These are phyloP conservation scores for Congeria kusceri DNA, from an alignment of 2,888 invertebrate genomes.

Conservation along the genomic window DNA sequence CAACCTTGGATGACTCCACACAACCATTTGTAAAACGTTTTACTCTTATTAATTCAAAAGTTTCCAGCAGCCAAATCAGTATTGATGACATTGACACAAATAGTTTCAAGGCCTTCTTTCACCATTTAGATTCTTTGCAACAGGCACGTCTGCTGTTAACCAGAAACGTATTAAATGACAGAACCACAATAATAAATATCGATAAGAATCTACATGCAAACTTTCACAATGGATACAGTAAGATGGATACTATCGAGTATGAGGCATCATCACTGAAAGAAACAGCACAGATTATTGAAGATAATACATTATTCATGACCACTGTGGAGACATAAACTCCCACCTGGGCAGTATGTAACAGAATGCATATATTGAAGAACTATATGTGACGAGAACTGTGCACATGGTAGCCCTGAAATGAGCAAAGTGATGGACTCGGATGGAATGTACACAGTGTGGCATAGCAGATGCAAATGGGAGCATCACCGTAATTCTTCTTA, in stretches of 20 bases:
- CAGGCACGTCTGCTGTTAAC: slow-evolving; percentile 57
- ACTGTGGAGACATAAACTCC: slow-evolving; percentile 32
- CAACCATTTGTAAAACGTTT: slow-evolving; percentile 42
- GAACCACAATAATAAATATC: slow-evolving; percentile 47
- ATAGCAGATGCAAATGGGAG: too few species aligned
- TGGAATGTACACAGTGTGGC: too few species aligned
- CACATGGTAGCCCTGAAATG: too few species aligned
- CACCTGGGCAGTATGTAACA: slow-evolving; percentile 39
- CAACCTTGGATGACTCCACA: slow-evolving; percentile 40
- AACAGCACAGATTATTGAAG: slow-evolving; percentile 28
- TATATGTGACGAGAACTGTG: too few species aligned
- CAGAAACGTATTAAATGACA: slow-evolving; percentile 50
- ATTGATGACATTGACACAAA: slow-evolving; percentile 58
- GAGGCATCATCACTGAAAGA: slow-evolving; percentile 32
- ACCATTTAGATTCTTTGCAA: slow-evolving; percentile 33
- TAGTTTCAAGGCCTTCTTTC: slow-evolving; percentile 50
- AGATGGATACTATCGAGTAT: slow-evolving; percentile 17
- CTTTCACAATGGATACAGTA: slow-evolving; percentile 27
- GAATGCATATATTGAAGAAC: slow-evolving; percentile 47
- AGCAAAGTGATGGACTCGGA: too few species aligned
- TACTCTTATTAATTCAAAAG: slow-evolving; percentile 56
- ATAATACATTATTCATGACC: slow-evolving; percentile 45
- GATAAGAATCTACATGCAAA: slow-evolving; percentile 26
- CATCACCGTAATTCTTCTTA: too few species aligned
- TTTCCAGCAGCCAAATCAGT: slow-evolving; percentile 16